Conservation (phyloP, 2,113 vertebrate species). For the Sus scrofa region T2T-Sscrofa CM000812.6:21076501-21077000, state of each 20-base stretch:
- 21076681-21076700: neutral
- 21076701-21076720: neutral
- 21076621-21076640: fast-evolving
- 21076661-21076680: slow-evolving; percentile 15
- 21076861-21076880: neutral
- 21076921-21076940: neutral
- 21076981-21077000: neutral
- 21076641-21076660: neutral
- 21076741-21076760: neutral
- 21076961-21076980: neutral
- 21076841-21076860: neutral
- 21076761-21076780: neutral
- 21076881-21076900: neutral
- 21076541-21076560: neutral
- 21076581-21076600: slow-evolving; percentile 21
- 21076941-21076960: neutral
- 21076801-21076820: neutral
- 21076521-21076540: slow-evolving; percentile 34
- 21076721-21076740: neutral
- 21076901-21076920: neutral
- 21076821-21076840: neutral
- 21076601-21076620: neutral
- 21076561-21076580: neutral
- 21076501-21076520: neutral
- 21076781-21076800: neutral